These are phyloP conservation scores for Bruchidius siliquastri DNA, from an alignment of 2,888 invertebrate species.

Conservation along the genomic window DNA sequence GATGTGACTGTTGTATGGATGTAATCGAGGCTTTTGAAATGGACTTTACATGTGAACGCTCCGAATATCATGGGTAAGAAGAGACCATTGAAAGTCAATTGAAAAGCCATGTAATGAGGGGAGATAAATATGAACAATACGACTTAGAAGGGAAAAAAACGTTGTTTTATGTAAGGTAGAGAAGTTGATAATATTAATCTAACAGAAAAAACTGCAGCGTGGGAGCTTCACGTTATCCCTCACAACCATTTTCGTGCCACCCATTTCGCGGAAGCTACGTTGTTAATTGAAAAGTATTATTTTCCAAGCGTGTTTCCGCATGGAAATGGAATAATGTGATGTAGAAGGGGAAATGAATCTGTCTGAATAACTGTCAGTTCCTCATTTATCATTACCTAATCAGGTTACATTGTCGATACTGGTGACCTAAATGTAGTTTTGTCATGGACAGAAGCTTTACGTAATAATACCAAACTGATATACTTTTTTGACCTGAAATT, in stretches of 20 bases:
- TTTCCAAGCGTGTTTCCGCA: not conserved
- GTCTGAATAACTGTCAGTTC: not conserved
- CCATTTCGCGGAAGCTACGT: not conserved
- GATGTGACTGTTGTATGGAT: no score
- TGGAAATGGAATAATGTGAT: not conserved
- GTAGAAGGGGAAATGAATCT: not conserved
- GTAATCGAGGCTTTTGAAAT: no score
- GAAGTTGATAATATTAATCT: no score
- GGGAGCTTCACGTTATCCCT: not conserved
- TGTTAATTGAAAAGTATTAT: not conserved
- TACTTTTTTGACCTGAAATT: no score
- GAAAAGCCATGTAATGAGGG: no score
- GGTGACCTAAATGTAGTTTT: not conserved
- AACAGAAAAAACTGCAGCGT: not conserved
- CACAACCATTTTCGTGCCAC: not conserved
- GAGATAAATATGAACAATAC: no score
- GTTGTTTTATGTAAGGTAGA: no score
- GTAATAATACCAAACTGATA: not conserved
- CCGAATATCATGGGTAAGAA: no score
- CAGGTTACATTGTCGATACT: not conserved
- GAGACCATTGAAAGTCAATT: no score
- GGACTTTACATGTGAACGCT: no score
- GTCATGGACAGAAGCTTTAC: not conserved
- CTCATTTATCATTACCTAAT: not conserved
- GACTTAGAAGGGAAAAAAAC: no score